Percentiles rank a stretch among this genome's conserved stretches.
Conservation (phyloP, 2,113 vertebrate species). For the Bettongia penicillata region DNA sequence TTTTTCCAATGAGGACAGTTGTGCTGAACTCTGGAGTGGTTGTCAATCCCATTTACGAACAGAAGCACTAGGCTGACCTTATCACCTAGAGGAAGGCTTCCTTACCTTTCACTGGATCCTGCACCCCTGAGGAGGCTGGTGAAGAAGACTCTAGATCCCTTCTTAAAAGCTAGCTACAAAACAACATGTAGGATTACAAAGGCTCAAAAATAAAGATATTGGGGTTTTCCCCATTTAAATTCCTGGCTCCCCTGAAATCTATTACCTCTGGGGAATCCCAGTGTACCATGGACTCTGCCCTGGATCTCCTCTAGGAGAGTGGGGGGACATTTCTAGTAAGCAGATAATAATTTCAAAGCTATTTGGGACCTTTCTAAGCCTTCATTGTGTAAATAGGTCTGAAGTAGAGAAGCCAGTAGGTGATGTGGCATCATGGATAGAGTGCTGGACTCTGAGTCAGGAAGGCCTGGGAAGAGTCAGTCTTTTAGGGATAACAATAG, state of each 20-base stretch:
- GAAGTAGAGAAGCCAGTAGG: neutral
- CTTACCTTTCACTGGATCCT: neutral
- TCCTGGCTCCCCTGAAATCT: neutral
- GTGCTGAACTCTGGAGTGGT: neutral
- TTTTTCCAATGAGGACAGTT: neutral
- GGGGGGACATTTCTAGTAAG: neutral
- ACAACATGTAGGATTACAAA: too few relatives aligned
- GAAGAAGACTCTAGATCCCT: too few relatives aligned
- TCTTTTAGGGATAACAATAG: neutral
- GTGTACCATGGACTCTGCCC: neutral
- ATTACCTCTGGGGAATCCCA: neutral
- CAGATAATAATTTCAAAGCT: neutral
- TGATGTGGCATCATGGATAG: neutral
- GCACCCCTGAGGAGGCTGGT: too few relatives aligned
- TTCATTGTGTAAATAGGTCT: neutral
- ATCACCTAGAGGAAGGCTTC: neutral
- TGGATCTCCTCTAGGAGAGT: neutral
- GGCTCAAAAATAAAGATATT: neutral
- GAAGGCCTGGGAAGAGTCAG: neutral
- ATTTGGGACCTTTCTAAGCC: neutral
- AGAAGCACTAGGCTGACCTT: neutral
- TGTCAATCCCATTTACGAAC: neutral
- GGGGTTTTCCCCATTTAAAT: neutral
- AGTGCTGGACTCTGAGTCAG: neutral
- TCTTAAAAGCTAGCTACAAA: too few relatives aligned